Conservation (phyloP, 2,113 vertebrate genomes). For the Pontoporia blainvillei region DNA sequence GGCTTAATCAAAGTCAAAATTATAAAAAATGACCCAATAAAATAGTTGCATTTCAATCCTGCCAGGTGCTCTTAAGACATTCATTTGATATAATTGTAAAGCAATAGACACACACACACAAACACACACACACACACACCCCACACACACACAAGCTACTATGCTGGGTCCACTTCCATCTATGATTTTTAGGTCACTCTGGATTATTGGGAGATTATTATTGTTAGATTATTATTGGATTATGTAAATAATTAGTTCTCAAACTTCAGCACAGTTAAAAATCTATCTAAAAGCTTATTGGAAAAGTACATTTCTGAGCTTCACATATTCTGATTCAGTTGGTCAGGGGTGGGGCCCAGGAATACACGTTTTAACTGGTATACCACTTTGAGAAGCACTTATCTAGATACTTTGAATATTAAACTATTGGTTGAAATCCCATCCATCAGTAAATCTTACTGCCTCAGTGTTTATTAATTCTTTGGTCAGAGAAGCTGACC, state of each 20-base stretch:
- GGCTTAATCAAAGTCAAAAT: background rate
- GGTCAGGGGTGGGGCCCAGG: background rate
- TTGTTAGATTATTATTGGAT: background rate
- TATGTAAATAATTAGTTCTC: background rate
- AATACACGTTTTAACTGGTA: background rate
- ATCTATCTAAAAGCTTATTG: background rate
- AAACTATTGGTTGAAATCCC: background rate
- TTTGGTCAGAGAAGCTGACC: background rate
- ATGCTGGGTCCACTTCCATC: background rate
- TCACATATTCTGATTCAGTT: background rate
- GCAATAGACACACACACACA: background rate
- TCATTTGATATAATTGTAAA: background rate
- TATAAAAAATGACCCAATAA: background rate
- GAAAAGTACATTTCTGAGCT: background rate
- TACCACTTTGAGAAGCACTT: background rate
- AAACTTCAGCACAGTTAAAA: background rate
- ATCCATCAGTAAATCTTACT: background rate
- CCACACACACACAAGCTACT: background rate
- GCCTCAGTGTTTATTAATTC: background rate
- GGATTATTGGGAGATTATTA: background rate
- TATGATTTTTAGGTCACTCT: background rate
- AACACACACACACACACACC: background rate
- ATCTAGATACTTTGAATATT: background rate
- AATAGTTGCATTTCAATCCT: background rate
- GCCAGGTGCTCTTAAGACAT: background rate